These are phyloP conservation scores for Amniataba percoides DNA, from an alignment of 2,797 vertebrate genomes.

Conservation along the genomic window DNA sequence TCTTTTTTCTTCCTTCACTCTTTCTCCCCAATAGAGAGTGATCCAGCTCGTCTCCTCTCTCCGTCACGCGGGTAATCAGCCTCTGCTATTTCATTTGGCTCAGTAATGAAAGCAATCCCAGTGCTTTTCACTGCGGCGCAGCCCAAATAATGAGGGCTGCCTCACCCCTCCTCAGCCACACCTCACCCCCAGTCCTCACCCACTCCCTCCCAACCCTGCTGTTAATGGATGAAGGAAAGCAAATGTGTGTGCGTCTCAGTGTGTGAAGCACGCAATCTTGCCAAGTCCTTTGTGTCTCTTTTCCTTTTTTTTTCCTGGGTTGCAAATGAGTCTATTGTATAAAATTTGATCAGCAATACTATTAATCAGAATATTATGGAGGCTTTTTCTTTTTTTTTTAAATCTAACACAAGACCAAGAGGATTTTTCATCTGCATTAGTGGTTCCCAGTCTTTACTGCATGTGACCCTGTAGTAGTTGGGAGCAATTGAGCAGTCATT, in stretches of 20 bases:
- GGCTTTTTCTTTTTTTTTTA: background rate
- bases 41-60: constrained; percentile 76
- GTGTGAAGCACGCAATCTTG: constrained; percentile 64
- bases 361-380: constrained; percentile 12
- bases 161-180: constrained; percentile 63
- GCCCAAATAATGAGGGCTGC: constrained; percentile 84
- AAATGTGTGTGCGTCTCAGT: constrained; percentile 64
- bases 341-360: constrained; percentile 50
- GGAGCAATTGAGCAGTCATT: background rate
- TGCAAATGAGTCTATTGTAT: constrained; percentile 40
- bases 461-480: background rate
- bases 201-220: constrained; percentile 67
- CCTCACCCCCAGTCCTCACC: constrained; percentile 62
- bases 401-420: constrained; percentile 22
- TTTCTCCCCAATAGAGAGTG: constrained; percentile 64
- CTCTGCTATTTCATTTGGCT: constrained; percentile 85
- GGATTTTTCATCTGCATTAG: background rate
- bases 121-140: constrained; percentile 81
- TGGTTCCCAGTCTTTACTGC: background rate
- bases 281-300: constrained; percentile 74
- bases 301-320: constrained; percentile 28
- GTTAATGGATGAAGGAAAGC: constrained; percentile 79
- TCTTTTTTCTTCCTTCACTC: constrained; percentile 27
- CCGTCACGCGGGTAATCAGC: constrained; percentile 85
- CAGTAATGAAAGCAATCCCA: constrained; percentile 88